phyloP scores from a whole-genome alignment of 2,797 vertebrate species.

The Xiphorhynchus erythropygius region DNA sequence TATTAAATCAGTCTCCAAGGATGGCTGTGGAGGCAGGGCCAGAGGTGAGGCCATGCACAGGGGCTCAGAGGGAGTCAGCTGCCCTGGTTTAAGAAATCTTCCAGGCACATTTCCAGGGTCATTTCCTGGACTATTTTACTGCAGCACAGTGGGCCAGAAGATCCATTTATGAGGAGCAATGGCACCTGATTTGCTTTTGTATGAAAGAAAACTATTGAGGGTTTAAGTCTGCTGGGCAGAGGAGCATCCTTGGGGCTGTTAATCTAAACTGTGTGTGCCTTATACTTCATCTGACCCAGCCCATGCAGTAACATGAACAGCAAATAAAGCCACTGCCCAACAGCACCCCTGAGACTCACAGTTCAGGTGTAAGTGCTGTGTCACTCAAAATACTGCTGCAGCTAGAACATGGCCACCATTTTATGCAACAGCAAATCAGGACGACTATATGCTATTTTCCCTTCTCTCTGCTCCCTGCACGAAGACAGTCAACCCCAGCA shows the following conservation, averaged over 20 bases:
- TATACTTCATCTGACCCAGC: background rate
- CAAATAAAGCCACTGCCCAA: background rate
- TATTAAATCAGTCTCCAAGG: background rate
- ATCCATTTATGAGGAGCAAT: background rate
- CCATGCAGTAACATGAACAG: background rate
- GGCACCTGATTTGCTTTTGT: background rate
- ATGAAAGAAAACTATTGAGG: background rate
- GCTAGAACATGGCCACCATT: background rate
- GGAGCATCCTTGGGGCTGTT: background rate
- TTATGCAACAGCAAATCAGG: background rate
- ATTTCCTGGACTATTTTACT: background rate
- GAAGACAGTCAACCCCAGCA: background rate
- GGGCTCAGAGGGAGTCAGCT: accelerated
- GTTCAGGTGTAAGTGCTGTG: background rate
- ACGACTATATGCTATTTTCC: background rate
- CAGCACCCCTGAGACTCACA: background rate
- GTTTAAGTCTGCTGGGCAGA: background rate
- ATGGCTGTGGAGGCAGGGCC: background rate
- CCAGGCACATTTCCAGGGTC: background rate
- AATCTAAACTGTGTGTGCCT: background rate
- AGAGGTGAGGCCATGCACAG: background rate
- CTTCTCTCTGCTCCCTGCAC: background rate
- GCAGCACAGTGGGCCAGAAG: background rate
- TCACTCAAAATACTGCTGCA: background rate
- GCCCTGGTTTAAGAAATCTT: background rate